These are phyloP conservation scores for Sardinella longiceps DNA, from an alignment of 2,797 vertebrate genomes.

Conservation along the genomic window DNA sequence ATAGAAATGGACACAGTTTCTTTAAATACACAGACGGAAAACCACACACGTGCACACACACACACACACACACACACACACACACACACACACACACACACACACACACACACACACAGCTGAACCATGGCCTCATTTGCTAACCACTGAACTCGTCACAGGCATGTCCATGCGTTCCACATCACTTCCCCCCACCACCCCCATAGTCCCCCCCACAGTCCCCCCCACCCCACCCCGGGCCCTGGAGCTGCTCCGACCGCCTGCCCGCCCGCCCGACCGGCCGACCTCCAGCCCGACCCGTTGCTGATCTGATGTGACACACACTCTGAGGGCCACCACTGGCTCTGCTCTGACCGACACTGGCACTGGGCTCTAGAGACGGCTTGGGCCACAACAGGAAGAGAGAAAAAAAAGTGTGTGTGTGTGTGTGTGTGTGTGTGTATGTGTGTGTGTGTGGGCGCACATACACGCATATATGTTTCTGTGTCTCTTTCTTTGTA, in stretches of 20 bases:
- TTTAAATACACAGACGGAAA: no score
- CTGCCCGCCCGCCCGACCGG: no score
- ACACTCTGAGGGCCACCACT: background rate
- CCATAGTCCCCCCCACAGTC: background rate
- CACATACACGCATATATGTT: no score
- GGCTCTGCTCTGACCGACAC: background rate
- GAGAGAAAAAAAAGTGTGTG: no score
- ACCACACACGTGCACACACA: background rate
- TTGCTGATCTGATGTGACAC: background rate
- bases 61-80: background rate
- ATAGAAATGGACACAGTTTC: background rate
- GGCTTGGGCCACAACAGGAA: no score
- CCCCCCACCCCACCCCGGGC: no score
- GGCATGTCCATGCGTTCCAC: background rate
- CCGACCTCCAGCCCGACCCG: background rate
- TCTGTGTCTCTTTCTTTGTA: no score
- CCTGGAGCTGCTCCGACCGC: background rate
- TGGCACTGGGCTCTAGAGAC: no score
- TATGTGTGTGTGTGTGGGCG: no score
- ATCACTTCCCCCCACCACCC: background rate
- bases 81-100: background rate
- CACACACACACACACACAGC: background rate
- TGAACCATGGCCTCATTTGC: background rate
- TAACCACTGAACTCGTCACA: background rate
- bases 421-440: no score